Conservation (phyloP, 2,113 vertebrate genomes). For the Paracanthobrama guichenoti region DNA sequence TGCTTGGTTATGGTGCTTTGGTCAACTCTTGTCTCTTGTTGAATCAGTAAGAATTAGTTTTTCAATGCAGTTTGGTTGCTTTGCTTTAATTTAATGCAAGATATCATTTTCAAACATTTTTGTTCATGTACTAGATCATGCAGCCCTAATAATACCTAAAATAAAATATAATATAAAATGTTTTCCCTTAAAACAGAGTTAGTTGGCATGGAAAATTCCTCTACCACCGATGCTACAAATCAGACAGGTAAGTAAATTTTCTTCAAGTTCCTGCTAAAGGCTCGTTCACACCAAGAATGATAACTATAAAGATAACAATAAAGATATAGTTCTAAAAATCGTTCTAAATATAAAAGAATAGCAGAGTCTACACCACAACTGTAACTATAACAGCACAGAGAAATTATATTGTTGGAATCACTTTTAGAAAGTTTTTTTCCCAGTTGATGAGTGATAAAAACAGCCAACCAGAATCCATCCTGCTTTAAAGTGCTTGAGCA, state of each 20-base stretch:
- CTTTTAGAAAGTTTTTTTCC: too few species aligned
- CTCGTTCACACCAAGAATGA: too few species aligned
- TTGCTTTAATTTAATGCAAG: neutral
- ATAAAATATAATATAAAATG: neutral
- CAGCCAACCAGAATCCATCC: too few species aligned
- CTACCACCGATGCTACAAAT: conserved; percentile 63
- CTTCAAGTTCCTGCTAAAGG: neutral
- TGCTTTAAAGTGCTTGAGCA: too few species aligned
- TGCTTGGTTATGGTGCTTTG: neutral
- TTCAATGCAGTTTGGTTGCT: neutral
- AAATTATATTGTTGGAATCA: too few species aligned
- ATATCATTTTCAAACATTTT: neutral
- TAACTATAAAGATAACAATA: too few species aligned
- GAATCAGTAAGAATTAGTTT: too few species aligned
- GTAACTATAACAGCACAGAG: too few species aligned
- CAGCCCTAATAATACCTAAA: neutral
- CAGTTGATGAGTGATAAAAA: too few species aligned
- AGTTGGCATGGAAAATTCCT: conserved; percentile 62
- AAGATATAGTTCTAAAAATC: too few species aligned
- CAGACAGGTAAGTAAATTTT: conserved; percentile 67
- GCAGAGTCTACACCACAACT: too few species aligned
- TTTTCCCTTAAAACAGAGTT: conserved; percentile 64
- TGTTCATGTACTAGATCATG: neutral
- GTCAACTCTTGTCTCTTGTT: neutral
- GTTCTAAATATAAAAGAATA: too few species aligned